These are phyloP conservation scores for Philopotamus ludificatus DNA, from an alignment of 1,140 invertebrate genomes.

Conservation along the genomic window DNA sequence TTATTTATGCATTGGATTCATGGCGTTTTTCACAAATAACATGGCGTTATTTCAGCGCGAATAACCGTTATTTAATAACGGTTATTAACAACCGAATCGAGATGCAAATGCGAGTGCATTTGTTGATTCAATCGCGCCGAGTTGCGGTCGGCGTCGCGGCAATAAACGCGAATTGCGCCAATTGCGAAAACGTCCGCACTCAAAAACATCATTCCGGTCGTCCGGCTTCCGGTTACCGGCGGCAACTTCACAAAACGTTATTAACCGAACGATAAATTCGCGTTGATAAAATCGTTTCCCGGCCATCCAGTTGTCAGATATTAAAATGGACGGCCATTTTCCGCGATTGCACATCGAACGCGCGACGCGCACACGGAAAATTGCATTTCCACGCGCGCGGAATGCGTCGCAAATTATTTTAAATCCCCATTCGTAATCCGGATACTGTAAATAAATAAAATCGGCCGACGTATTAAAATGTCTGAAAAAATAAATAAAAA, in stretches of 20 bases:
- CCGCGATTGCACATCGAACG: neutral
- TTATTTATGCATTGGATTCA: no score
- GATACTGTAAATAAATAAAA: no score
- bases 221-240: neutral
- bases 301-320: constrained; percentile 21
- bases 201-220: neutral
- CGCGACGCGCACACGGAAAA: neutral
- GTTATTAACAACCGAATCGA: no score
- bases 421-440: no score
- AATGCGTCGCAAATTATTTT: neutral
- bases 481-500: no score
- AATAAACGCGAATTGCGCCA: neutral
- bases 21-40: no score
- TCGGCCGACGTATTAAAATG: no score
- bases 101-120: neutral
- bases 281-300: constrained; percentile 22
- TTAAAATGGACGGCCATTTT: constrained; percentile 20
- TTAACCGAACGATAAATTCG: constrained; percentile 21
- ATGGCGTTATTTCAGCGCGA: no score
- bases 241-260: constrained; percentile 15
- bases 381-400: constrained; percentile 4
- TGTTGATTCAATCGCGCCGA: neutral
- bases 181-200: neutral
- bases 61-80: no score
- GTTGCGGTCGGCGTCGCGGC: neutral